Conservation (phyloP, 2,888 invertebrate genomes). For the Erebia epiphron region DNA sequence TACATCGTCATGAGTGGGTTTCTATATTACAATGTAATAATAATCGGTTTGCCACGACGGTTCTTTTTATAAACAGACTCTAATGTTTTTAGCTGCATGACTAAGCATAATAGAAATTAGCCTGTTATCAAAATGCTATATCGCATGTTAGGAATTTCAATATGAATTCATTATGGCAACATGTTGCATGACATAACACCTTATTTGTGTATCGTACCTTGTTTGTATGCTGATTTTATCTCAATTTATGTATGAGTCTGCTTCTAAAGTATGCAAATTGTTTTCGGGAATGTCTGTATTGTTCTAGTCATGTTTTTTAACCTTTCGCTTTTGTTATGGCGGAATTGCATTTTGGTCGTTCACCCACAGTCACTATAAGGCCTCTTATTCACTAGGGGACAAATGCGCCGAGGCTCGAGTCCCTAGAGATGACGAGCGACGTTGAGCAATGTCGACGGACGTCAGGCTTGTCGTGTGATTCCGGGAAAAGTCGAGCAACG, state of each 20-base stretch:
- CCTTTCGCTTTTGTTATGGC: neutral
- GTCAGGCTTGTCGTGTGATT: too few relatives aligned
- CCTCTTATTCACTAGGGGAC: too few relatives aligned
- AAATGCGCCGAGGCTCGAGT: too few relatives aligned
- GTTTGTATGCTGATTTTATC: constrained; percentile 1
- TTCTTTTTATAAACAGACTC: too few relatives aligned
- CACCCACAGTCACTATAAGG: too few relatives aligned
- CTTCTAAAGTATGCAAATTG: neutral
- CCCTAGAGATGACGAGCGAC: too few relatives aligned
- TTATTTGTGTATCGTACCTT: neutral
- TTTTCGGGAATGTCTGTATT: neutral
- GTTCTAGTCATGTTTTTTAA: constrained; percentile 7
- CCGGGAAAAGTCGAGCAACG: too few relatives aligned
- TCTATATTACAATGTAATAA: too few relatives aligned
- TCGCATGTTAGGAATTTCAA: neutral
- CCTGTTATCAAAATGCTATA: neutral
- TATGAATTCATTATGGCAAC: neutral
- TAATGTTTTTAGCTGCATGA: too few relatives aligned
- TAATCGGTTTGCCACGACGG: too few relatives aligned
- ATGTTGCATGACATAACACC: neutral
- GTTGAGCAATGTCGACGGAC: too few relatives aligned
- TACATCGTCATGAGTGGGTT: too few relatives aligned
- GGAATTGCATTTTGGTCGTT: neutral
- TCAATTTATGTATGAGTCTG: neutral
- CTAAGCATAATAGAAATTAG: neutral